Conservation (phyloP, 2,797 vertebrate genomes). For the Melanotaenia pygmaea region DNA sequence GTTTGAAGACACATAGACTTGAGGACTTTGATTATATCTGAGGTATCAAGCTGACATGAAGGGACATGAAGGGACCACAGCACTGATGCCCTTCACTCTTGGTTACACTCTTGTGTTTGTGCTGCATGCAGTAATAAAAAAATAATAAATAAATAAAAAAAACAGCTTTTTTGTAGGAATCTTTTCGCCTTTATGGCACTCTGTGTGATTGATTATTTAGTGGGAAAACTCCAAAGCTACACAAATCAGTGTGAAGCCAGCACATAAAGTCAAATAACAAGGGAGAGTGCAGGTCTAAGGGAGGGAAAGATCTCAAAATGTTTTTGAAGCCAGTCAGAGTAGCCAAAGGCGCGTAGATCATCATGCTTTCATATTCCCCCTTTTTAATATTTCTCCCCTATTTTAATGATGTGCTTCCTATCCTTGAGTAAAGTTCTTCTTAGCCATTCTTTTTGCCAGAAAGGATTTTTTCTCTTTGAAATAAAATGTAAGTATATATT, state of each 20-base stretch:
- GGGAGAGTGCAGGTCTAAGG: constrained; percentile 79
- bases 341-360: constrained; percentile 80
- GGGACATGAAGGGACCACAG: constrained; percentile 66
- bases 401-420: constrained; percentile 87
- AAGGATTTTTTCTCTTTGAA: constrained; percentile 82
- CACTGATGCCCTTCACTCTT: constrained; percentile 41
- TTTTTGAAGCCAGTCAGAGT: constrained; percentile 82
- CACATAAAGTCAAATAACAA: constrained; percentile 81
- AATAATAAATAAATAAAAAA: constrained; percentile 1
- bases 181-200: constrained; percentile 48
- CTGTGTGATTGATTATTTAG: constrained; percentile 84
- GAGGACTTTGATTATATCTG: constrained; percentile 74
- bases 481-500: constrained; percentile 88
- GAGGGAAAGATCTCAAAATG: constrained; percentile 76
- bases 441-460: constrained; percentile 76
- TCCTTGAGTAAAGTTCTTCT: constrained; percentile 84
- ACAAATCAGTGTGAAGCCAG: constrained; percentile 74
- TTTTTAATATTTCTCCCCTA: constrained; percentile 80
- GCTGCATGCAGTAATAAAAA: constrained; percentile 41
- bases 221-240: constrained; percentile 68
- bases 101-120: constrained; percentile 42
- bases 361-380: constrained; percentile 77
- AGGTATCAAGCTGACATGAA: constrained; percentile 70
- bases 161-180: constrained; percentile 38
- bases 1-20: constrained; percentile 71